These are phyloP conservation scores for Silurus asotus DNA, from an alignment of 2,113 vertebrate genomes.

Conservation along the genomic window DNA sequence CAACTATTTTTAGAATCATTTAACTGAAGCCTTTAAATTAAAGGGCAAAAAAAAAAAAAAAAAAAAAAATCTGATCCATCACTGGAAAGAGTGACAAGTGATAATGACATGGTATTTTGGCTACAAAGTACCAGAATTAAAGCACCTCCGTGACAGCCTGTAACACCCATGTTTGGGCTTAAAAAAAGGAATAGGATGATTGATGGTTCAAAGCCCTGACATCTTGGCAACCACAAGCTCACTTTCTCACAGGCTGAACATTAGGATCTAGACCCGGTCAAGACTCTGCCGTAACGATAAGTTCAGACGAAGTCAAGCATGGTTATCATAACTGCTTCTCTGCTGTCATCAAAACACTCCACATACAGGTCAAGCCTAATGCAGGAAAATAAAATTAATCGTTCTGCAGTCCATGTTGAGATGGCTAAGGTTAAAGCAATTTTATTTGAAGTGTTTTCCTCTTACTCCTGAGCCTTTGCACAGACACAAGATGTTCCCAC, in stretches of 20 bases:
- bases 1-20: background rate
- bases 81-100: constrained; percentile 7
- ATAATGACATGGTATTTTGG: constrained; percentile 36
- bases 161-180: constrained; percentile 37
- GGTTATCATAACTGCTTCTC: constrained; percentile 29
- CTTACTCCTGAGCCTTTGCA: background rate
- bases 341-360: constrained; percentile 21
- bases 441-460: constrained; percentile 17
- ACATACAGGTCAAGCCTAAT: constrained; percentile 21
- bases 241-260: constrained; percentile 41
- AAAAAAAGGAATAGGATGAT: constrained; percentile 38
- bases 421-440: background rate
- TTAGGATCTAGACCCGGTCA: constrained; percentile 52
- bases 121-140: constrained; percentile 38
- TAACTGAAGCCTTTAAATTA: background rate
- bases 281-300: constrained; percentile 39
- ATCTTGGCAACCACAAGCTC: constrained; percentile 27
- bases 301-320: constrained; percentile 20
- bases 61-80: background rate
- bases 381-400: background rate
- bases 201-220: constrained; percentile 32
- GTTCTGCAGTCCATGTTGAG: background rate
- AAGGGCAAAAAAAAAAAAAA: background rate
- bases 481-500: constrained; percentile 1
- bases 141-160: constrained; percentile 38